Evolutionary conservation across 2,888 invertebrate species (phyloP).

Genomic region (Escarpia spicata): DNA sequence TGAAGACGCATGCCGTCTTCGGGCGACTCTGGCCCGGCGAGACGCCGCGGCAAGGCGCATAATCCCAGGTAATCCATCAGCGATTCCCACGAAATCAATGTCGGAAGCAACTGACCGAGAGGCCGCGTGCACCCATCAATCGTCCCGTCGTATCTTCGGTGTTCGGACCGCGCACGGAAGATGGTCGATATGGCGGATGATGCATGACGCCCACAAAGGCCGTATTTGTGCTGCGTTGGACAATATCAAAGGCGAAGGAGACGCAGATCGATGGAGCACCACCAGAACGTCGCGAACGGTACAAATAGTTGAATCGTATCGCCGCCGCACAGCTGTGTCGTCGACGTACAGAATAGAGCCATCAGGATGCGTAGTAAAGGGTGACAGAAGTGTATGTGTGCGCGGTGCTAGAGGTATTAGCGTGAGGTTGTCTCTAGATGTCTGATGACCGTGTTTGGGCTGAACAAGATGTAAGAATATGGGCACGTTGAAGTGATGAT

Average conservation of each 20-base stretch:
- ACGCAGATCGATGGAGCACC: not conserved
- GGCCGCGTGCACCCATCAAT: not conserved
- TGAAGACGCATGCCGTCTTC: not conserved
- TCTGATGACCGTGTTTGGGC: not conserved
- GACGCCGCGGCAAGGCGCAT: not conserved
- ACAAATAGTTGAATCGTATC: not conserved
- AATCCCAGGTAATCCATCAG: not conserved
- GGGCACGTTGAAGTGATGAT: too few species aligned
- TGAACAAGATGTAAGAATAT: too few species aligned
- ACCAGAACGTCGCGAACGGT: not conserved
- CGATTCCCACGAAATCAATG: constrained; percentile 13
- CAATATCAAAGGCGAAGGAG: not conserved
- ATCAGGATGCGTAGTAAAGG: not conserved
- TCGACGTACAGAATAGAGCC: not conserved
- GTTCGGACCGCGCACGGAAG: not conserved
- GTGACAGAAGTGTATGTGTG: not conserved
- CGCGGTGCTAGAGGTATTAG: not conserved
- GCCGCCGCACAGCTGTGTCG: not conserved
- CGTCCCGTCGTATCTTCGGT: not conserved
- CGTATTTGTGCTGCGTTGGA: not conserved
- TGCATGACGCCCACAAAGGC: not conserved
- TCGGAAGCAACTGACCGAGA: not conserved
- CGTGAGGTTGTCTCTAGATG: not conserved
- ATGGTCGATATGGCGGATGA: not conserved
- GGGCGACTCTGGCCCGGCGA: not conserved